These are phyloP conservation scores for Coccyzus lansbergi DNA, from an alignment of 2,797 vertebrate species.

Conservation along the genomic window DNA sequence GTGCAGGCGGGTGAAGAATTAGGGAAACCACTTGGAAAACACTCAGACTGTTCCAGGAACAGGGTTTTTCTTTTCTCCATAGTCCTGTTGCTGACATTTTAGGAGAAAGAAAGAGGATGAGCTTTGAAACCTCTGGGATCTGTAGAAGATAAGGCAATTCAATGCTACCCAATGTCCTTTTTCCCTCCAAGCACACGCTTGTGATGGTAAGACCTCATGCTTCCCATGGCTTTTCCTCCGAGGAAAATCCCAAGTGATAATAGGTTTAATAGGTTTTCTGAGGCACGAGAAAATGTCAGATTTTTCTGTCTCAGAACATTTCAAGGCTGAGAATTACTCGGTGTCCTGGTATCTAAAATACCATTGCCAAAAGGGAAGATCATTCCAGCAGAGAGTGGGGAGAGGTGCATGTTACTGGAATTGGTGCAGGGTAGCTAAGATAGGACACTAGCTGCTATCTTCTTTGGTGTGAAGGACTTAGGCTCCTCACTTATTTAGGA, in stretches of 20 bases:
- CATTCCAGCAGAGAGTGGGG: not conserved
- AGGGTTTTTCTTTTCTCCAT: accelerated
- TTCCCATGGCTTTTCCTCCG: not conserved
- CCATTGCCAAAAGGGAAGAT: not conserved
- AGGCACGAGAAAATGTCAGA: not conserved
- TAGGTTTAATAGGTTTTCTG: not conserved
- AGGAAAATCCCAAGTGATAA: not conserved
- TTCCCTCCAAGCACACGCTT: not conserved
- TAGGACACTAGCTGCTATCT: not conserved
- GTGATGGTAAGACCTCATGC: not conserved
- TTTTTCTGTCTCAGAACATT: not conserved
- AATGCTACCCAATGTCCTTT: not conserved
- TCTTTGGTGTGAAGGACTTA: not conserved
- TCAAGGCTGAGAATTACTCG: not conserved
- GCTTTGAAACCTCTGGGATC: not conserved
- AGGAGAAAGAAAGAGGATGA: not conserved
- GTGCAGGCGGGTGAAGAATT: slow-evolving; percentile 25
- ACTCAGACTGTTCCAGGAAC: not conserved
- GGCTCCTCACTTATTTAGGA: not conserved
- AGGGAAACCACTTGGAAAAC: not conserved
- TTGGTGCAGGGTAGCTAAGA: not conserved
- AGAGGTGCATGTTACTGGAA: not conserved
- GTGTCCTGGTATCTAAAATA: not conserved
- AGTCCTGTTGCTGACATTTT: not conserved
- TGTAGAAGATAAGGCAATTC: not conserved